Base-by-base conservation (phyloP, 2,113 vertebrate species). In the Edolisoma coerulescens region DNA sequence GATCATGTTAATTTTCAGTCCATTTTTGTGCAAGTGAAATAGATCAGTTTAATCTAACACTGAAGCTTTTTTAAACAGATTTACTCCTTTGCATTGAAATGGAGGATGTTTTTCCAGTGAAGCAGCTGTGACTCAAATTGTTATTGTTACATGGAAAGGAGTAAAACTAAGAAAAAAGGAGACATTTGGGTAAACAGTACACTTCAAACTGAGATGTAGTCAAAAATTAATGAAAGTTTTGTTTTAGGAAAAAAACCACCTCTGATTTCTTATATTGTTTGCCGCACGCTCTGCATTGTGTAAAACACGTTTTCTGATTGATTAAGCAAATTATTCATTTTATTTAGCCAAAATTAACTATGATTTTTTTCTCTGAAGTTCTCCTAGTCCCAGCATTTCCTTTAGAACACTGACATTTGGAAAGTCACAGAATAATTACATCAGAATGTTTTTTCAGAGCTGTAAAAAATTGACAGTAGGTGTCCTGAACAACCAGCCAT, bases 21-120 rank as follows among this genome's bases (percentile, higher is more conserved):
- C 88, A 33, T 88, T 93, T 94, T 87, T 90, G 76, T 84, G 42
- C 39, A 86, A 96, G 94, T 88, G 73, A 93, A 96, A 95, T 59
- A 88, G 68, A 97, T 96, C 88, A 39, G 79, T 93, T 96, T 88
- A 93, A 97, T 96, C 88, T 92, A 88, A 71, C 75, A 65, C 63
- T 54, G 79, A 74, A 50, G 42, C 39, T 76, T 39, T 88, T 87
- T 88, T 42, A 93, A 94, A 93, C 30, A 92, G 68, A 94, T 96
- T 94, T 94, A 77, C 26, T 88, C 68, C 54, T 88, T 92, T 77
- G 9, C 28, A 57, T 60, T 83, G 92, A 88, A 94, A 95, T 77
- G 35, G 45, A 77, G 65, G 26, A 52, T 47, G 26, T 32, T 93
- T 91, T 94, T 69, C 56, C 68, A 65, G 23, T 45, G 45, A 96